These are phyloP conservation scores for Anoplius nigerrimus DNA, from an alignment of 2,888 invertebrate genomes.

Conservation along the genomic window DNA sequence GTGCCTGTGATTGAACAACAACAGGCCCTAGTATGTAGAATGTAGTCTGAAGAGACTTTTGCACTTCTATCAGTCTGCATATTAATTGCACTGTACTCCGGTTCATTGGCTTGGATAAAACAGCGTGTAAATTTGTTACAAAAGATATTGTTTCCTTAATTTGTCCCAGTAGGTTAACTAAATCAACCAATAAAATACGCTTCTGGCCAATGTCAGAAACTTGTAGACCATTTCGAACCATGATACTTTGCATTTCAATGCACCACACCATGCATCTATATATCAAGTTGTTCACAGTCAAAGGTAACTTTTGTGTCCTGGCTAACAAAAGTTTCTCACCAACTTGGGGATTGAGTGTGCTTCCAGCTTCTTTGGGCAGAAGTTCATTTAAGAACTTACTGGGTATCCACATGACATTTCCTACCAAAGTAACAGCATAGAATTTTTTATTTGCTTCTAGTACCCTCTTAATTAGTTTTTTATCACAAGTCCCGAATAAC, in stretches of 20 bases:
- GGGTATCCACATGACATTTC: conserved; percentile 90
- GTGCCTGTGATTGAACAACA: conserved; percentile 84
- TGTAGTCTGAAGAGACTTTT: conserved; percentile 85
- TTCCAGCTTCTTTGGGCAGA: conserved; percentile 75
- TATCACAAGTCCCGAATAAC: conserved; percentile 86
- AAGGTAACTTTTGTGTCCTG: conserved; percentile 60
- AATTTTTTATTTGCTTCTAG: conserved; percentile 88
- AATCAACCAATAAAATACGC: conserved; percentile 78
- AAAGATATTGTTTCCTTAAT: conserved; percentile 76
- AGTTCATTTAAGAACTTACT: conserved; percentile 85
- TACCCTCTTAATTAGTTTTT: conserved; percentile 83
- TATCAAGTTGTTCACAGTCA: conserved; percentile 75
- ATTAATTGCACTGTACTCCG: conserved; percentile 85
- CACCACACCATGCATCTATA: conserved; percentile 75
- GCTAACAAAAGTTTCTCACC: conserved; percentile 65
- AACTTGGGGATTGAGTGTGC: conserved; percentile 57
- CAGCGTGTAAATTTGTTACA: conserved; percentile 83
- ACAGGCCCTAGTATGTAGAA: conserved; percentile 83
- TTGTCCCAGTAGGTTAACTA: conserved; percentile 73
- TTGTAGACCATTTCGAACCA: conserved; percentile 78
- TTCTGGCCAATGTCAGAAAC: conserved; percentile 68
- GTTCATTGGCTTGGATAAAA: conserved; percentile 85
- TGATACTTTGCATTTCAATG: conserved; percentile 76
- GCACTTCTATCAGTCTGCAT: conserved; percentile 87
- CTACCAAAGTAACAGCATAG: conserved; percentile 86